A percentile compares a stretch with the other conserved stretches of the same genome.
Evolutionary conservation across 2,888 invertebrate genomes (phyloP).

Genomic region (Rotaria magnacalcarata): DNA sequence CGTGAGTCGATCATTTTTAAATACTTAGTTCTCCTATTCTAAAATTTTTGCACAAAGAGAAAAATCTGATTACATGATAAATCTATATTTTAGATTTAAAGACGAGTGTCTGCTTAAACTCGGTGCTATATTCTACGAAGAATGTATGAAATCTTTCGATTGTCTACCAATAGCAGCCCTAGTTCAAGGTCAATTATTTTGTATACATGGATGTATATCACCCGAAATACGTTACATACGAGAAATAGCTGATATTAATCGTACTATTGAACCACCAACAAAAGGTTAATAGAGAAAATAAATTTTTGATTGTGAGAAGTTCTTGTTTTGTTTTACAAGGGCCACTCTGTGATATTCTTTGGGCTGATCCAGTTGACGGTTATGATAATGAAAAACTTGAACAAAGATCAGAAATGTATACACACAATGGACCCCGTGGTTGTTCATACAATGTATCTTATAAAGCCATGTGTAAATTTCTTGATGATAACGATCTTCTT

Average conservation of each 20-base stretch:
- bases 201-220: slow-evolving; percentile 73
- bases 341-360: slow-evolving; percentile 19
- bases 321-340: neutral
- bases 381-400: slow-evolving; percentile 34
- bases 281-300: slow-evolving; percentile 64
- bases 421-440: slow-evolving; percentile 65
- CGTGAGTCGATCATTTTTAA: neutral
- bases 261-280: slow-evolving; percentile 97
- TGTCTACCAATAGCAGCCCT: slow-evolving; percentile 8
- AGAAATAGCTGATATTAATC: slow-evolving; percentile 97
- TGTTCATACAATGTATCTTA: slow-evolving; percentile 99
- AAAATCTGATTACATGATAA: no score
- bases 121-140: slow-evolving; percentile 15
- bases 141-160: slow-evolving; percentile 36
- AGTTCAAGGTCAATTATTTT: slow-evolving; percentile 15
- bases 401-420: neutral
- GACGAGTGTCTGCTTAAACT: slow-evolving; percentile 26
- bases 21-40: no score
- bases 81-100: slow-evolving; percentile 33
- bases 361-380: slow-evolving; percentile 13
- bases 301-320: no score
- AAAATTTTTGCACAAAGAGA: neutral
- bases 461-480: slow-evolving; percentile 99
- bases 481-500: slow-evolving; percentile 96
- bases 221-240: slow-evolving; percentile 98